Conservation (phyloP, 2,888 invertebrate genomes). For the Monopis laevigella region DNA sequence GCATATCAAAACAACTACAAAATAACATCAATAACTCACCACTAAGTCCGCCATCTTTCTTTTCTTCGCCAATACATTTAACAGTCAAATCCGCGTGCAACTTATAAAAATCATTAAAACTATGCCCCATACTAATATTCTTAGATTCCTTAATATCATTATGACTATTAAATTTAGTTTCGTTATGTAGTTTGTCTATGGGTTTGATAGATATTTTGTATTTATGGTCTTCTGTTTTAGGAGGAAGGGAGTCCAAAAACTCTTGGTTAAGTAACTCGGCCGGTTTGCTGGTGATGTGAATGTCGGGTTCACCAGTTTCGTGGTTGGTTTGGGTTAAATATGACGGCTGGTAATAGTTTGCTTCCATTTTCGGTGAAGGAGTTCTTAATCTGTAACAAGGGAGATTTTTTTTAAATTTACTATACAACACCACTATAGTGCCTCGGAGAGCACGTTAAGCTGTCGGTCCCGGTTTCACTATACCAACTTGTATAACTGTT, state of each 20-base stretch:
- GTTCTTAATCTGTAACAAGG: slow-evolving; percentile 15
- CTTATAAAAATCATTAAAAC: too few species aligned
- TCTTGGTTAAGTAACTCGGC: slow-evolving; percentile 52
- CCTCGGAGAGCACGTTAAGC: too few species aligned
- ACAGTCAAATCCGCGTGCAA: too few species aligned
- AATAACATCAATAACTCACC: too few species aligned
- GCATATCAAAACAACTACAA: too few species aligned
- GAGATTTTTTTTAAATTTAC: neutral
- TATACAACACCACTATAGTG: too few species aligned
- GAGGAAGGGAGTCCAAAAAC: slow-evolving; percentile 45
- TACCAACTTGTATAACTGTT: too few species aligned
- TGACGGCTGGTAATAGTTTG: slow-evolving; percentile 19
- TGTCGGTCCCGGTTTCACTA: too few species aligned
- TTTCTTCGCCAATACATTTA: too few species aligned
- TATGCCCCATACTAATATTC: too few species aligned
- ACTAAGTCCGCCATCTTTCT: too few species aligned
- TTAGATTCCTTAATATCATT: too few species aligned
- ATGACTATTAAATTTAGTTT: neutral
- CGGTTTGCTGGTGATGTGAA: slow-evolving; percentile 33
- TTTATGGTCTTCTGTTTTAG: slow-evolving; percentile 20
- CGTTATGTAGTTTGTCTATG: slow-evolving; percentile 34
- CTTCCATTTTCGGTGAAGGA: slow-evolving; percentile 12
- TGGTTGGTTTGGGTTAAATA: slow-evolving; percentile 15
- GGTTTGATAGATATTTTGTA: slow-evolving; percentile 43
- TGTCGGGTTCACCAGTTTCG: slow-evolving; percentile 31